Evolutionary conservation across 2,113 vertebrate genomes (phyloP).

Genomic region (Gnathonemus longibarbis): DNA sequence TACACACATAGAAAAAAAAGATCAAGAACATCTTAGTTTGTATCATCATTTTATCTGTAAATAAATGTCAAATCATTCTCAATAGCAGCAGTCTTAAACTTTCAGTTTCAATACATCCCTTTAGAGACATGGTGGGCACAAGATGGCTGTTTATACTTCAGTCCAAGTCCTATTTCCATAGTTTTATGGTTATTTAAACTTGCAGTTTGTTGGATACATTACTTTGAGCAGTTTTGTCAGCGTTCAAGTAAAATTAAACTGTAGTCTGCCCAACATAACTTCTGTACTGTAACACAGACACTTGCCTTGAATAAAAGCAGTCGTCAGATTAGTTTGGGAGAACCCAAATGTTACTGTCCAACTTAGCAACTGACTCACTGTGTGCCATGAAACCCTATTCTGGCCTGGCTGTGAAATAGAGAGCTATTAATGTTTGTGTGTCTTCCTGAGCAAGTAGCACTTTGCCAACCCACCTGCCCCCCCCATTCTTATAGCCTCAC

Average conservation of each 20-base stretch:
- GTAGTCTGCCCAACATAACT: background rate
- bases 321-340: background rate
- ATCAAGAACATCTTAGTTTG: background rate
- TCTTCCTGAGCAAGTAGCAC: background rate
- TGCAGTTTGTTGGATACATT: background rate
- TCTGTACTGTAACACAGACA: background rate
- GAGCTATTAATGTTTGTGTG: background rate
- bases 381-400: background rate
- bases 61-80: background rate
- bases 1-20: background rate
- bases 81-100: background rate
- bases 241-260: background rate
- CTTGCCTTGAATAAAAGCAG: background rate
- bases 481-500: constrained; percentile 21
- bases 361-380: background rate
- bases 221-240: background rate
- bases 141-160: background rate
- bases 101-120: background rate
- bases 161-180: background rate
- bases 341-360: background rate
- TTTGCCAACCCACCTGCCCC: background rate
- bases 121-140: background rate
- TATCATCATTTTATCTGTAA: background rate
- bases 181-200: background rate
- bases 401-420: background rate